These are phyloP conservation scores for Imbricaverruca yamaguchii DNA, from an alignment of 2,888 invertebrate species.

Conservation along the genomic window DNA sequence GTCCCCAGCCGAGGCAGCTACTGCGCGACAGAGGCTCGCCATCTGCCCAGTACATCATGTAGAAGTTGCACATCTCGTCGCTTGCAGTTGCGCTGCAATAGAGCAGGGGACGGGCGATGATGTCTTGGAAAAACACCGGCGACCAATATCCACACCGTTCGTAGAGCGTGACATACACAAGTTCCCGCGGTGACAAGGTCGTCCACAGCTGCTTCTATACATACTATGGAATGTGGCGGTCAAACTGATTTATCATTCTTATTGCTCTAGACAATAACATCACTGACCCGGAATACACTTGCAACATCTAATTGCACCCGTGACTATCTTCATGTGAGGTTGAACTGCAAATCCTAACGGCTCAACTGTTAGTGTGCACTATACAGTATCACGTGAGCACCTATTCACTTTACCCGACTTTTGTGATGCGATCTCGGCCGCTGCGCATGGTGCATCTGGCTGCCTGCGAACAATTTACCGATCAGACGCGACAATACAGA, in stretches of 20 bases:
- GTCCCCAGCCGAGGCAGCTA: conserved; percentile 75
- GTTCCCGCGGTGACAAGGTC: too few species aligned
- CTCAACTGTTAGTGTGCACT: too few species aligned
- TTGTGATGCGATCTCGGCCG: conserved; percentile 46
- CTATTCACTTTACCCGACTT: conserved; percentile 30
- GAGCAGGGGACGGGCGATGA: not conserved
- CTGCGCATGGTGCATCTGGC: conserved; percentile 90
- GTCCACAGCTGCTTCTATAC: too few species aligned
- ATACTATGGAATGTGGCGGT: too few species aligned
- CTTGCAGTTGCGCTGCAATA: conserved; percentile 63
- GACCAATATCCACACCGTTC: too few species aligned
- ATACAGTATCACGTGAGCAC: too few species aligned
- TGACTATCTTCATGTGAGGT: too few species aligned
- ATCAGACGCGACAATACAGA: not conserved
- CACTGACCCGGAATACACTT: not conserved
- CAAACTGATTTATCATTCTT: too few species aligned
- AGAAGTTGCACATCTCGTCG: conserved; percentile 94
- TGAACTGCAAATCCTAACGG: too few species aligned
- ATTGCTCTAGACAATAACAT: not conserved
- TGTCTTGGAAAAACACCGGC: too few species aligned
- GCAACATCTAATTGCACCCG: not conserved
- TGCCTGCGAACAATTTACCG: conserved; percentile 48
- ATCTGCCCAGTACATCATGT: conserved; percentile 85
- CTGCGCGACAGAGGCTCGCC: conserved; percentile 52
- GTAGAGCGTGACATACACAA: too few species aligned